Conservation (phyloP, 2,888 invertebrate genomes). For the Drosophila anceps region DNA sequence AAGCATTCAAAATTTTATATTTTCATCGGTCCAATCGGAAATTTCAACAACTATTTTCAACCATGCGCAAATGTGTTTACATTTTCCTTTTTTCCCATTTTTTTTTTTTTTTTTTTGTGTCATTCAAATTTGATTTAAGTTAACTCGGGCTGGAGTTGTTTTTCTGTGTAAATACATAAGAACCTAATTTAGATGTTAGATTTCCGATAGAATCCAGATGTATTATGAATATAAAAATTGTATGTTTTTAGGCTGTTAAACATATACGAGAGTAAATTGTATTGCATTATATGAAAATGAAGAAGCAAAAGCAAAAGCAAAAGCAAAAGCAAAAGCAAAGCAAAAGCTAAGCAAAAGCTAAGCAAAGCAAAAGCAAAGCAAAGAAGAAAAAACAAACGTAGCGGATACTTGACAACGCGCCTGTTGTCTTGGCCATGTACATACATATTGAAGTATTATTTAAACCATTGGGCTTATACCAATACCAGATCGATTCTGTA, state of each 20-base stretch:
- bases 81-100: not conserved
- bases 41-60: slow-evolving; percentile 9
- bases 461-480: slow-evolving; percentile 43
- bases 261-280: slow-evolving; percentile 25
- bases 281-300: slow-evolving; percentile 28
- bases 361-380: slow-evolving; percentile 1
- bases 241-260: slow-evolving; percentile 60
- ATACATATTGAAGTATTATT: slow-evolving; percentile 78
- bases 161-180: slow-evolving; percentile 55
- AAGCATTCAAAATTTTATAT: slow-evolving; percentile 24
- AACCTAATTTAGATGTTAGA: slow-evolving; percentile 40
- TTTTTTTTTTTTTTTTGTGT: slow-evolving; percentile 4
- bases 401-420: slow-evolving; percentile 28
- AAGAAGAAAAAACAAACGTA: no score
- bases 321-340: slow-evolving; percentile 3
- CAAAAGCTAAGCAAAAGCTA: not conserved
- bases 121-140: slow-evolving; percentile 23
- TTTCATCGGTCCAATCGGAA: slow-evolving; percentile 31
- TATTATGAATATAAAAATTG: slow-evolving; percentile 42
- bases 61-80: slow-evolving; percentile 9
- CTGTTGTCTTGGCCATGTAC: slow-evolving; percentile 64
- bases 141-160: slow-evolving; percentile 24
- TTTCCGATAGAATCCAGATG: slow-evolving; percentile 41
- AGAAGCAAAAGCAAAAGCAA: not conserved
- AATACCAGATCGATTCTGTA: slow-evolving; percentile 28